These are phyloP conservation scores for Kryphioiulus occultus DNA, from an alignment of 2,888 invertebrate genomes.

Conservation along the genomic window DNA sequence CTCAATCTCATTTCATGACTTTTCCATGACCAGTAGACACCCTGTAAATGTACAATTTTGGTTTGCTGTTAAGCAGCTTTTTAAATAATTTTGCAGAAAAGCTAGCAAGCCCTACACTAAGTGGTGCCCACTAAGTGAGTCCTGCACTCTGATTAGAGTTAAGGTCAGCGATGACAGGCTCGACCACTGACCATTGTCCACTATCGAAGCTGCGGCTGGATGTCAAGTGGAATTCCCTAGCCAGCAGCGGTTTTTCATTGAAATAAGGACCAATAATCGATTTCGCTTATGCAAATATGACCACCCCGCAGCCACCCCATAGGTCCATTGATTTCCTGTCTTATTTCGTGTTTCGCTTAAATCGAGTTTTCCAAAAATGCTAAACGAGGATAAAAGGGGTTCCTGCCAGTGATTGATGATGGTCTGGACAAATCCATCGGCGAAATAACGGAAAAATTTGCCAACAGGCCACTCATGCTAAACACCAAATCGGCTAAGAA, in stretches of 20 bases:
- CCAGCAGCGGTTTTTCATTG: neutral
- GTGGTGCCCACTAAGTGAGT: no score
- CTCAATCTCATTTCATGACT: no score
- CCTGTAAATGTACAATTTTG: no score
- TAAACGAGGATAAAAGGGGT: slow-evolving; percentile 9
- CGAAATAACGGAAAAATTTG: neutral
- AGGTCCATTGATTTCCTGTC: neutral
- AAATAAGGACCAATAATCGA: slow-evolving; percentile 16
- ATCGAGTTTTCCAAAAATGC: neutral
- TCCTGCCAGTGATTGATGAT: slow-evolving; percentile 9
- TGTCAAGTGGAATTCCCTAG: neutral
- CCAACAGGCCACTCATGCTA: neutral
- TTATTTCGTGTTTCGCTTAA: neutral
- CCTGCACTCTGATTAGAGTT: neutral
- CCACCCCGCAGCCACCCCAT: neutral
- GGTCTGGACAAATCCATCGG: slow-evolving; percentile 23
- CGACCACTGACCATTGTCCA: neutral
- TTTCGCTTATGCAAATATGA: neutral
- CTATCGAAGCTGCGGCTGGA: neutral
- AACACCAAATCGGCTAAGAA: neutral
- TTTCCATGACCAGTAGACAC: no score
- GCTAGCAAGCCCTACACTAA: neutral
- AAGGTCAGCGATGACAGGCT: neutral
- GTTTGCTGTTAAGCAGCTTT: no score
- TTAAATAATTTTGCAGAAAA: neutral